Evolutionary conservation across 1,140 invertebrate species (phyloP).

Genomic region (Pseudomyrmex cubaensis): DNA sequence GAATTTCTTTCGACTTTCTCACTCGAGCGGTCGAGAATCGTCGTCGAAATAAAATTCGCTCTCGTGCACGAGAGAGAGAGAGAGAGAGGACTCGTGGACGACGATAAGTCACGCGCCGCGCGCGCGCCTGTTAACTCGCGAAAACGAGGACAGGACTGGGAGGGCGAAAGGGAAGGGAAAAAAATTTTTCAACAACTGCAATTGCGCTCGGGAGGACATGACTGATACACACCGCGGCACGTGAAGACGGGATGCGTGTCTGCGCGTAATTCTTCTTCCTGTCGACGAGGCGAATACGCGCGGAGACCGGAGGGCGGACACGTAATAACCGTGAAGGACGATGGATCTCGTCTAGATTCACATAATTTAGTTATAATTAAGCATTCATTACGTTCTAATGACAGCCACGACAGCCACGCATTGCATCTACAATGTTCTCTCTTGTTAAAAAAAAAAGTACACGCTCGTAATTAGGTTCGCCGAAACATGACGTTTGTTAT

Average conservation of each 20-base stretch:
- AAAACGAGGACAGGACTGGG: conserved; percentile 28
- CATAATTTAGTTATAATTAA: conserved; percentile 55
- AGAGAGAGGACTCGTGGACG: neutral
- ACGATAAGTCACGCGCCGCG: conserved; percentile 40
- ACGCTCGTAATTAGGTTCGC: conserved; percentile 9
- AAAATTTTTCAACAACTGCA: conserved; percentile 20
- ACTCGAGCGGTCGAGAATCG: too few species aligned
- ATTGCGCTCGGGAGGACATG: conserved; percentile 28
- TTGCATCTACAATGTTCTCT: neutral
- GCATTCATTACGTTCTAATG: conserved; percentile 37
- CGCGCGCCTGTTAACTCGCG: conserved; percentile 37
- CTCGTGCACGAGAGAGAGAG: too few species aligned
- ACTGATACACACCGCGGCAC: conserved; percentile 42
- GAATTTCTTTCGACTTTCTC: neutral
- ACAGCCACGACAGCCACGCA: conserved; percentile 32
- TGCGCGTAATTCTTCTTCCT: conserved; percentile 60
- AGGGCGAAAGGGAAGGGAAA: neutral
- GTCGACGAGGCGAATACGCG: conserved; percentile 6
- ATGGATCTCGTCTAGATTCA: conserved; percentile 15
- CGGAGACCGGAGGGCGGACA: neutral
- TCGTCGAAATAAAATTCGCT: conserved; percentile 28
- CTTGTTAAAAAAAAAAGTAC: neutral
- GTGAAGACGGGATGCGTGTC: conserved; percentile 49
- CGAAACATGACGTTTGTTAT: neutral
- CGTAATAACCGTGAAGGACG: conserved; percentile 41